Evolutionary conservation across 2,113 vertebrate species (phyloP), one percentile per base, ranked within the genome.

Genomic region (Pionites leucogaster): DNA sequence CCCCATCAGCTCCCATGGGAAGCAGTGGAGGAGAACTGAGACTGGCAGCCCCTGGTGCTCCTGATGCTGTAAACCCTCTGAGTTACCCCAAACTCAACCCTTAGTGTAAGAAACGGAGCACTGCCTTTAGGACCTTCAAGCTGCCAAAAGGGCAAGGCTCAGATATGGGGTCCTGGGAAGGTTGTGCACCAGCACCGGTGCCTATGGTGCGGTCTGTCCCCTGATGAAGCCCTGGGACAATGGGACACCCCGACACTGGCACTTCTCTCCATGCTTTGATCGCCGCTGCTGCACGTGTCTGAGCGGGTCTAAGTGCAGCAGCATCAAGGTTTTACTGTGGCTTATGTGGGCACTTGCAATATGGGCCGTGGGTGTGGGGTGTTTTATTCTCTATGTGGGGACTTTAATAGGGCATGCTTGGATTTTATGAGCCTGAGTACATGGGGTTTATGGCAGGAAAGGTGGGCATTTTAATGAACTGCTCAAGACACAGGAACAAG

Each of bases 21-120:
- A 28, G 1, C 0, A 2, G 7, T 3, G 9, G 39, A 3, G 37
- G 1, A 24, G 60, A 28, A 14, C 7, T 0, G 0, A 33, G 28
- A 3, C 0, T 3, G 37, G 81, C 33, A 52, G 50, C 37, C 20
- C 28, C 17, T 25, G 74, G 24, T 25, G 17, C 49, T 53, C 37
- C n/a, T 7, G 27, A 5, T 10, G 27, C 5, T 27, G 39, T 13
- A 13, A 2, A 2, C 7, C 22, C 17, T 8, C 6, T 3, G 4
- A 3, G 17, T 15, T 8, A 46, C 25, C 70, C 75, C 67, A 6
- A n/a, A 9, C 3, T 31, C 44, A 24, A 4, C 11, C 24, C 24
- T 4, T 11, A 31, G 57, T 6, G 17, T 3, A 20, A 37, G 82
- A 57, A 35, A 41, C 23, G 15, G 20, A 59, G 31, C 4, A 2